Conservation (phyloP, 1,140 invertebrate species). For the Drosophila kikkawai region DNA sequence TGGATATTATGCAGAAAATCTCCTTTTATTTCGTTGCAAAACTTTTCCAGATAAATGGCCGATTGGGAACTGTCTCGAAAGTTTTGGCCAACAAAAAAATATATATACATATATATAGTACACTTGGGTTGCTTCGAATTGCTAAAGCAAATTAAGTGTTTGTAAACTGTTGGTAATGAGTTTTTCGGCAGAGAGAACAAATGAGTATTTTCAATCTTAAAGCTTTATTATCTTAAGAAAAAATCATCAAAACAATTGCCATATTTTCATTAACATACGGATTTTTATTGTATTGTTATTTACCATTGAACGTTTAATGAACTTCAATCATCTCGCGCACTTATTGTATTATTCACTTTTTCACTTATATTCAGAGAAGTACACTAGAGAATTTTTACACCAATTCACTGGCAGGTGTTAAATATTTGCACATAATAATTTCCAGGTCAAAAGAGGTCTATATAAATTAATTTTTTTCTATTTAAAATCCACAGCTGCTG, state of each 20-base stretch:
- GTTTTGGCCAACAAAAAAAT: not conserved
- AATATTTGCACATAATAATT: constrained; percentile 48
- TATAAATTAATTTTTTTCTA: not conserved
- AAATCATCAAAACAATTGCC: not conserved
- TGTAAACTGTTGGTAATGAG: not conserved
- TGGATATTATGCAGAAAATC: constrained; percentile 38
- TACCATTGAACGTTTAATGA: constrained; percentile 20
- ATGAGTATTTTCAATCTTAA: not conserved
- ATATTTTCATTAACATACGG: not conserved
- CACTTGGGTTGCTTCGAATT: not conserved
- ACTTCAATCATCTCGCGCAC: not conserved
- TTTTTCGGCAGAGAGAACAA: not conserved
- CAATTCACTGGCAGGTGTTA: constrained; percentile 1
- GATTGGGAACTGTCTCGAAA: constrained; percentile 8
- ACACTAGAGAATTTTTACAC: constrained; percentile 30
- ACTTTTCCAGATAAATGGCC: constrained; percentile 25
- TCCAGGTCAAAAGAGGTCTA: not conserved
- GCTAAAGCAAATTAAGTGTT: not conserved
- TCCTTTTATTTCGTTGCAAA: constrained; percentile 22
- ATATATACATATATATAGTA: too few species aligned
- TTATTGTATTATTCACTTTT: constrained; percentile 22
- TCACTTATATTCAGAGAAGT: constrained; percentile 9
- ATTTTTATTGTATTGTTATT: not conserved
- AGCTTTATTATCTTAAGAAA: not conserved
- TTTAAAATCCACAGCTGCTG: constrained; percentile 19